phyloP scores from a whole-genome alignment of 2,797 vertebrate species.

The Pteronotus mesoamericanus region DNA sequence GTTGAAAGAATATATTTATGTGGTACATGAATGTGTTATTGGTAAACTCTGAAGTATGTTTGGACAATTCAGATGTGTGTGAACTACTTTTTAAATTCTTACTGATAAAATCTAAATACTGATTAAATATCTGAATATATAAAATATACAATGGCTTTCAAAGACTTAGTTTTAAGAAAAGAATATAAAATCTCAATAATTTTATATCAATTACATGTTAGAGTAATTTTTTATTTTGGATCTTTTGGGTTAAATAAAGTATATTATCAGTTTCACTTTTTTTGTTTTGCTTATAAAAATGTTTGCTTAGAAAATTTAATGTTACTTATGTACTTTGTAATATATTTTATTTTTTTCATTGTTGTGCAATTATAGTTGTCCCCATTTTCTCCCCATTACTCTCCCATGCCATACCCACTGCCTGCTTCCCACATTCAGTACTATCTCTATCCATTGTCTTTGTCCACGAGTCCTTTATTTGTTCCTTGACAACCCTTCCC shows the following conservation, averaged over 20 bases:
- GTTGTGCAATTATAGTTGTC: too few species aligned
- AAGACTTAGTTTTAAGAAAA: not conserved
- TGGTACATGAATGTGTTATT: not conserved
- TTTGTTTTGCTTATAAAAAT: not conserved
- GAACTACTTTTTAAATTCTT: not conserved
- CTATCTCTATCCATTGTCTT: too few species aligned
- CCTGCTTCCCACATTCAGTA: too few species aligned
- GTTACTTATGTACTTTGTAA: not conserved
- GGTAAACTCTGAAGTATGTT: conserved; percentile 17
- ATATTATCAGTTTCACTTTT: not conserved
- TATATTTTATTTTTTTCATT: too few species aligned
- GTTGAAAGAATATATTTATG: not conserved
- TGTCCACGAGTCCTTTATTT: too few species aligned
- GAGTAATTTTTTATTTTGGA: too few species aligned
- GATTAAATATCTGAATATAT: not conserved
- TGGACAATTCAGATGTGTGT: not conserved
- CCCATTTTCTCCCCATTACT: too few species aligned
- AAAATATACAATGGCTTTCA: not conserved
- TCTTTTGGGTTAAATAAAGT: not conserved
- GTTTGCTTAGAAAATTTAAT: not conserved
- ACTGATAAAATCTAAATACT: not conserved
- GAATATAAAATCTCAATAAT: not conserved
- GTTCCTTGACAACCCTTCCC: too few species aligned
- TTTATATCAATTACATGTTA: not conserved
- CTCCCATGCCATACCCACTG: too few species aligned